Base-by-base conservation (phyloP, 2,113 vertebrate genomes). In the Gallinago jamesoni region DNA sequence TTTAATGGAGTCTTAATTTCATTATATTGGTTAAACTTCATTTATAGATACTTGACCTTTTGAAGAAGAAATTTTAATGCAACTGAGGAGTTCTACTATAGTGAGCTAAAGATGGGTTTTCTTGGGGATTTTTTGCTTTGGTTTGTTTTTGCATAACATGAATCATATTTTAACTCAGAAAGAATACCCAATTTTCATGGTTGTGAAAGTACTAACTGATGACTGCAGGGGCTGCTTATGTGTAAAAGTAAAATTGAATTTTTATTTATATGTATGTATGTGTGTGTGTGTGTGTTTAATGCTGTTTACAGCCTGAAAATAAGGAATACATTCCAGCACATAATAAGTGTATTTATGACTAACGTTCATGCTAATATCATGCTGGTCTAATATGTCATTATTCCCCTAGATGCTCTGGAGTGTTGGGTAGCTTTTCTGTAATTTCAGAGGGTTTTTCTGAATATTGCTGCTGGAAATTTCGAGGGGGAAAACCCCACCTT, bases 391-490 rank as follows among this genome's bases (percentile, higher is more conserved):
- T 41, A 63, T 35, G 11, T 76, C 30, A 6, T 89, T 68, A 47
- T 64, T 91, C 30, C 73, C 17, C 16, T 12, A 31, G 24, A 47
- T 72, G n/a, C 25, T 90, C 53, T 5, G 5, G 27, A 76, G 90
- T 21, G 41, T 15, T 66, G 19, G 6, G 13, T 83, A 41, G 37
- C 31, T 70, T 86, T 90, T 90, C 48, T 79, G 66, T 45, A 81
- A 57, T 89, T 82, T 87, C 33, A 33, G 6, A 24, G 25, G 4
- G 0, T 0, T 6, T 60, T 92, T n/a, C 90, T 93, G 45, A 80
- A 70, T 93, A 74, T 85, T 77, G 41, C 25, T 91, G n/a, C n/a
- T 87, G 79, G 33, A 93, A 80, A 66, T 80, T 93, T 83, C 75
- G 77, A 69, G 55, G 70, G 1, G 3, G 35, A 66, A 57, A 30